Evolutionary conservation across 2,113 vertebrate species (phyloP).

Genomic region (Nibea coibor): DNA sequence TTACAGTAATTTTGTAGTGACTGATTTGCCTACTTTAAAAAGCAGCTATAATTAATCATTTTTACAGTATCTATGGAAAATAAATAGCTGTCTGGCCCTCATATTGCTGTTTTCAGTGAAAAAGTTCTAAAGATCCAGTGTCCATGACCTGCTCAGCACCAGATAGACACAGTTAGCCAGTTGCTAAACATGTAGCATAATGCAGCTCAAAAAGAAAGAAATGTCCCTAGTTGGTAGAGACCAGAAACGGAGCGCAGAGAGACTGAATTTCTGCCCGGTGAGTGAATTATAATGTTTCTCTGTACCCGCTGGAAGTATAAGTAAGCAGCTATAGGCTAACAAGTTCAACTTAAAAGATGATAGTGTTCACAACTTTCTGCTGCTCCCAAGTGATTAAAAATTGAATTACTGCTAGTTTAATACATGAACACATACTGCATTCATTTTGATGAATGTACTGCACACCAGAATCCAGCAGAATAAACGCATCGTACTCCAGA

Average conservation of each 20-base stretch:
- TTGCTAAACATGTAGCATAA: neutral
- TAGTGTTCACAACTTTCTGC: too few species aligned
- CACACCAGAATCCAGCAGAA: neutral
- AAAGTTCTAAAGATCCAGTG: neutral
- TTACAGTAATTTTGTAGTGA: neutral
- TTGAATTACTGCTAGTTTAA: neutral
- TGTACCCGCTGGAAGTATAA: too few species aligned
- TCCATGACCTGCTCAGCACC: neutral
- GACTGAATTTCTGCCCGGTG: neutral
- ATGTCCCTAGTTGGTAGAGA: neutral
- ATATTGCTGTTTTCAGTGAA: too few species aligned
- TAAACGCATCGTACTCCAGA: neutral
- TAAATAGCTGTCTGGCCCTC: too few species aligned
- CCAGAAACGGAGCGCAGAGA: neutral
- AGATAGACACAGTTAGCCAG: neutral
- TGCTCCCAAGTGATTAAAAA: neutral
- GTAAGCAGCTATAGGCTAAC: neutral
- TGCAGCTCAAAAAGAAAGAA: neutral
- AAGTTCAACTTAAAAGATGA: neutral
- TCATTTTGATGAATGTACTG: neutral
- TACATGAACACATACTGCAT: neutral
- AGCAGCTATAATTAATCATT: too few species aligned
- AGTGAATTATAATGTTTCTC: neutral
- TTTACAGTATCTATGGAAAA: too few species aligned
- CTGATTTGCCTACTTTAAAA: neutral